phyloP scores from a whole-genome alignment of 2,797 vertebrate genomes.

The Centroberyx gerrardi region DNA sequence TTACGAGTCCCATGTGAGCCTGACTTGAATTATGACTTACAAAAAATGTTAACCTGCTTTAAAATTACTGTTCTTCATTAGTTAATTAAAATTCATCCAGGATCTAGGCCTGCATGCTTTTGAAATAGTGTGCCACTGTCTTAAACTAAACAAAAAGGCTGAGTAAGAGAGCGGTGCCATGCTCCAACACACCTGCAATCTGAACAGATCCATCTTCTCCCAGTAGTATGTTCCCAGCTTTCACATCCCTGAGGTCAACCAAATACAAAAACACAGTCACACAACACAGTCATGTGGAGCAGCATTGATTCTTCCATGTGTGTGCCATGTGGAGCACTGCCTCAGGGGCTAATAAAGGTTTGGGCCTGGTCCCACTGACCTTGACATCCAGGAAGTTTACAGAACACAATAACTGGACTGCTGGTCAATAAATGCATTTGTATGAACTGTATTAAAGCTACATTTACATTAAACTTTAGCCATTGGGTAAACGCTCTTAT shows the following conservation, averaged over 20 bases:
- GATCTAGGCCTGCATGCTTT: not conserved
- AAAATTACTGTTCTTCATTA: not conserved
- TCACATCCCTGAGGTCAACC: slow-evolving; percentile 89
- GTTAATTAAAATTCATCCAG: not conserved
- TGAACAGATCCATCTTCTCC: slow-evolving; percentile 98
- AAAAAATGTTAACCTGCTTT: not conserved
- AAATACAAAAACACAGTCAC: slow-evolving; percentile 68
- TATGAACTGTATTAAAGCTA: not conserved
- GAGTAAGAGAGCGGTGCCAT: not conserved
- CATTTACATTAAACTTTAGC: not conserved
- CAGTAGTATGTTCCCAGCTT: slow-evolving; percentile 98
- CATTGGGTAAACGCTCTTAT: slow-evolving; percentile 4
- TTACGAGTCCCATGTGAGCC: not conserved
- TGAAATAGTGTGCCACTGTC: not conserved
- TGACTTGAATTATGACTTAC: not conserved
- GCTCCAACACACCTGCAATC: slow-evolving; percentile 92
- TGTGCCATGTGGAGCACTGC: slow-evolving; percentile 63
- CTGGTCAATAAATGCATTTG: slow-evolving; percentile 21
- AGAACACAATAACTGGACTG: slow-evolving; percentile 23
- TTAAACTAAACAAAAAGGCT: not conserved
- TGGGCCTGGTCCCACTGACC: slow-evolving; percentile 57
- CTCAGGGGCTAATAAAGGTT: slow-evolving; percentile 50
- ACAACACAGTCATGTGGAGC: slow-evolving; percentile 61
- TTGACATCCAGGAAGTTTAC: slow-evolving; percentile 62
- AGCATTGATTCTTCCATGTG: slow-evolving; percentile 77